These are phyloP conservation scores for Paracyclopina nana DNA, from an alignment of 1,140 invertebrate species.

Conservation along the genomic window DNA sequence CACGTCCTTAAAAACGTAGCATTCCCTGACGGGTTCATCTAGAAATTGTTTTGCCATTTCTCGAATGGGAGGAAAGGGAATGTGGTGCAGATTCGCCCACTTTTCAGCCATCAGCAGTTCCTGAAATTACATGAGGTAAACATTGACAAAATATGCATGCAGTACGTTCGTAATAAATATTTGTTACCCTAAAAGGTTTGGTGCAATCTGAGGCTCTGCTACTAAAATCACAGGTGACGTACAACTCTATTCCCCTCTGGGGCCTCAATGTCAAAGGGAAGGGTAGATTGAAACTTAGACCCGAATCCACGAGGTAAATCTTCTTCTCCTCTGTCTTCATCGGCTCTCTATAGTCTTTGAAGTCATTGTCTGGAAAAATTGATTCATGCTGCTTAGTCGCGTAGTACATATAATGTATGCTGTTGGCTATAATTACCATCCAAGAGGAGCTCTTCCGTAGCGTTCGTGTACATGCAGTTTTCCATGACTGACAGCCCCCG, in stretches of 20 bases:
- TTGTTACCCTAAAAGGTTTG: constrained; percentile 28
- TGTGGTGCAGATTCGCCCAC: constrained; percentile 29
- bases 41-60: constrained; percentile 24
- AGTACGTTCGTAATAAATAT: too few relatives aligned
- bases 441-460: too few relatives aligned
- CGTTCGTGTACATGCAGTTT: too few relatives aligned
- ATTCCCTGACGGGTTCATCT: constrained; percentile 27
- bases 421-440: too few relatives aligned
- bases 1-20: constrained; percentile 30
- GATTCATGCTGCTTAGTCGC: too few relatives aligned
- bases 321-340: constrained; percentile 28
- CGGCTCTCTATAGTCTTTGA: constrained; percentile 27
- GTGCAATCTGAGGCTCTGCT: constrained; percentile 26
- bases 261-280: constrained; percentile 26
- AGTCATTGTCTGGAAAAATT: constrained; percentile 23
- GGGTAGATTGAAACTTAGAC: constrained; percentile 32
- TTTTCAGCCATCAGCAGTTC: constrained; percentile 30
- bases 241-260: constrained; percentile 29
- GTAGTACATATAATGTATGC: too few relatives aligned
- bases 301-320: constrained; percentile 32
- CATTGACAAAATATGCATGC: constrained; percentile 1
- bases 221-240: constrained; percentile 32
- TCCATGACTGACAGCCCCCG: constrained; percentile 27
- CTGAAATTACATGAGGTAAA: constrained; percentile 20
- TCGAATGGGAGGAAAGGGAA: constrained; percentile 31